Evolutionary conservation across 2,797 vertebrate genomes (phyloP).

Genomic region (Selene dorsalis): DNA sequence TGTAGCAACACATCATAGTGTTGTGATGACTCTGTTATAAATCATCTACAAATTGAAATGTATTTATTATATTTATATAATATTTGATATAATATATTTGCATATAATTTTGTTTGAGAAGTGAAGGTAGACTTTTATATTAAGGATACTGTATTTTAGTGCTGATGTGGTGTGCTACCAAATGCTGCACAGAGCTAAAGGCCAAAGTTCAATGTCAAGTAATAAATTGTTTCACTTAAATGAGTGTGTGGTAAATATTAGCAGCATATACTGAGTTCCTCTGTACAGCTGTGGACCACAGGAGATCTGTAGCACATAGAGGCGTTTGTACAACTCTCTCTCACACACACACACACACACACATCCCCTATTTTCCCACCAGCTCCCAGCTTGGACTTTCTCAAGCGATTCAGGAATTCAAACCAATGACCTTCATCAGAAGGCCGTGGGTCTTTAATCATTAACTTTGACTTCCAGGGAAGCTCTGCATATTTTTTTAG

Average conservation of each 20-base stretch:
- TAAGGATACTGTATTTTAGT: neutral
- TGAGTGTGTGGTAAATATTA: neutral
- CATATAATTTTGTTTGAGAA: neutral
- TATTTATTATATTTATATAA: too few relatives aligned
- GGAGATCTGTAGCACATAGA: constrained; percentile 21
- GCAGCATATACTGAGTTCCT: neutral
- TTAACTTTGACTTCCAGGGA: constrained; percentile 51
- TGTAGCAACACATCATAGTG: constrained; percentile 24
- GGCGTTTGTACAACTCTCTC: constrained; percentile 20
- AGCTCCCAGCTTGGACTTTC: constrained; percentile 35
- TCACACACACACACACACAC: constrained; percentile 24
- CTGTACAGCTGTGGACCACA: neutral
- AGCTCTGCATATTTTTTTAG: constrained; percentile 19
- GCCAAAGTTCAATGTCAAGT: neutral
- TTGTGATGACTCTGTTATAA: constrained; percentile 18
- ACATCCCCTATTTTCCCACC: constrained; percentile 29
- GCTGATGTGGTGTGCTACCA: neutral
- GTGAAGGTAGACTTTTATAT: neutral
- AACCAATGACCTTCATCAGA: constrained; percentile 45
- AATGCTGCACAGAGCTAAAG: neutral
- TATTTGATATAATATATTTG: too few relatives aligned
- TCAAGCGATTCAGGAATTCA: constrained; percentile 62
- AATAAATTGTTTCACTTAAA: neutral
- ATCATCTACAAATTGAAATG: constrained; percentile 17
- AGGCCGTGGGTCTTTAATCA: constrained; percentile 62